Percentiles rank a stretch among this genome's conserved stretches.
Evolutionary conservation across 2,888 invertebrate species (phyloP).

Genomic region (Synergus itoensis): DNA sequence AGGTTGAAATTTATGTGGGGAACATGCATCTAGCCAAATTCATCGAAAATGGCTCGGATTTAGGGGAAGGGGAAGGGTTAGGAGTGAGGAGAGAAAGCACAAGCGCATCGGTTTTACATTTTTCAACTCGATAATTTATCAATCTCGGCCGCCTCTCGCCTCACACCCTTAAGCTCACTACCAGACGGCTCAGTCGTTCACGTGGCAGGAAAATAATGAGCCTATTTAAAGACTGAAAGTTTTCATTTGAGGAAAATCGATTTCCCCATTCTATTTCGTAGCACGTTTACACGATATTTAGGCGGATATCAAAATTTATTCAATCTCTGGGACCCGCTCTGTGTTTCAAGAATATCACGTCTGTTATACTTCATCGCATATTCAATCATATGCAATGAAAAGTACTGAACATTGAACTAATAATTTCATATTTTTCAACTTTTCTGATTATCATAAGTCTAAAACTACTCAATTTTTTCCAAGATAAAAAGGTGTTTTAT

Average conservation of each 20-base stretch:
- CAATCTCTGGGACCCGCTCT: conserved; percentile 46
- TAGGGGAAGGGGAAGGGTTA: not conserved
- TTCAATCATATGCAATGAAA: conserved; percentile 30
- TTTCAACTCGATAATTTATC: conserved; percentile 75
- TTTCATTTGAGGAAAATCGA: conserved; percentile 68
- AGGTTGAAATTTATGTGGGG: conserved; percentile 65
- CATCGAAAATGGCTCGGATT: not conserved
- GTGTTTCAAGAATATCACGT: conserved; percentile 26
- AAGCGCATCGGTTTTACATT: conserved; percentile 71
- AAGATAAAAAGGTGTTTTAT: not conserved
- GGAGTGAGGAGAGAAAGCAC: conserved; percentile 47
- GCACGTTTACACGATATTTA: conserved; percentile 46
- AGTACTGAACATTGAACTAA: conserved; percentile 36
- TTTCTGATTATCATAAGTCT: not conserved
- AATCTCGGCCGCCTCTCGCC: conserved; percentile 65
- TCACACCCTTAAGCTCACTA: conserved; percentile 48
- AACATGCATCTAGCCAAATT: conserved; percentile 8
- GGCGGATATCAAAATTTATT: conserved; percentile 56
- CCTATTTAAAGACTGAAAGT: conserved; percentile 71
- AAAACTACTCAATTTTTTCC: not conserved
- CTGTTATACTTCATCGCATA: conserved; percentile 25
- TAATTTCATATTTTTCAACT: conserved; percentile 37
- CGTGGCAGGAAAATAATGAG: conserved; percentile 72
- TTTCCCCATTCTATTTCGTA: conserved; percentile 58
- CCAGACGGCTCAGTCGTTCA: conserved; percentile 52